Percentiles rank a stretch among this genome's conserved stretches.
These are phyloP conservation scores for Sisor rabdophorus DNA, from an alignment of 2,113 vertebrate genomes.

Conservation along the genomic window DNA sequence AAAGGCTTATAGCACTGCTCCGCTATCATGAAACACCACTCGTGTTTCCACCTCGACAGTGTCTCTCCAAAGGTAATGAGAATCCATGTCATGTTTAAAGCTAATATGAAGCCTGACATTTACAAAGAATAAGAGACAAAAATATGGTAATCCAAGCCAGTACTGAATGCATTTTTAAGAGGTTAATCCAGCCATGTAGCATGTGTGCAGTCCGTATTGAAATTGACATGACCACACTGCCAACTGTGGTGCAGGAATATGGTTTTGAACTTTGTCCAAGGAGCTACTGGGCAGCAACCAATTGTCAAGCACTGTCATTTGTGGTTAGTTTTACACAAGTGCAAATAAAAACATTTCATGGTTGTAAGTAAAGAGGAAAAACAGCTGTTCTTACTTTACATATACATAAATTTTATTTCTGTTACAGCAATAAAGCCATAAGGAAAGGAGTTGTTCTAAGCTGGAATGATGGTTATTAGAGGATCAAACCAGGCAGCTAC, in stretches of 20 bases:
- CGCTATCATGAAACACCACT: not conserved
- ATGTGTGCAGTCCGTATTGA: not conserved
- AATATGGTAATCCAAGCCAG: not conserved
- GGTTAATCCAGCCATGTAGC: not conserved
- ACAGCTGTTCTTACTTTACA: slow-evolving; percentile 1
- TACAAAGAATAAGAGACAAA: not conserved
- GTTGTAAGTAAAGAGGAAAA: slow-evolving; percentile 15
- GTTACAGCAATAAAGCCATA: not conserved
- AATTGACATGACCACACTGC: slow-evolving; percentile 1
- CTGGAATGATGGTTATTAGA: not conserved
- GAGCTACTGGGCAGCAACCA: slow-evolving; percentile 31
- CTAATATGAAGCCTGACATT: slow-evolving; percentile 10
- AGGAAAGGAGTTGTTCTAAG: not conserved
- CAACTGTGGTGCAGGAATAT: slow-evolving; percentile 35
- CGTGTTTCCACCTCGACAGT: not conserved
- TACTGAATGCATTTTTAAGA: slow-evolving; percentile 12
- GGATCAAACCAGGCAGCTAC: not conserved
- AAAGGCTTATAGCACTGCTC: not conserved
- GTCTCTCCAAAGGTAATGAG: not conserved
- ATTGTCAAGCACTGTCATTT: slow-evolving; percentile 36
- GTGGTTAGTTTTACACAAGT: slow-evolving; percentile 36
- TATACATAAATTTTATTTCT: not conserved
- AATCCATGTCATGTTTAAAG: not conserved
- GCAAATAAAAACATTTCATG: slow-evolving; percentile 33
- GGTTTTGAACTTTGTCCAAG: slow-evolving; percentile 39